phyloP scores from a whole-genome alignment of 2,113 vertebrate genomes.

The Clarias batrachus region DNA sequence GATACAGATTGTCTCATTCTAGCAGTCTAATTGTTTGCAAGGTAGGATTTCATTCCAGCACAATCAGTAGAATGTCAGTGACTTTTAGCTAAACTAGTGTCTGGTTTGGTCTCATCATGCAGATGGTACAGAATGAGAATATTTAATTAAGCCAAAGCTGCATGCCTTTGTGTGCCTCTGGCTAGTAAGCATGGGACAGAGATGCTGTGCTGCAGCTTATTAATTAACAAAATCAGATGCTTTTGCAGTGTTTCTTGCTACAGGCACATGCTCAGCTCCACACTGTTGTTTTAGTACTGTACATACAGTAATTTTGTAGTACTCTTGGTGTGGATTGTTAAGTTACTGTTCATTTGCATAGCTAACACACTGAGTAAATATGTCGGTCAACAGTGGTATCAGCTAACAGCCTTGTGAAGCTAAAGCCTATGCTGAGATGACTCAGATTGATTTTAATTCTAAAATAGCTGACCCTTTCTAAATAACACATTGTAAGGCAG shows the following conservation, averaged over 20 bases:
- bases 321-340: constrained; percentile 7
- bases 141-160: constrained; percentile 11
- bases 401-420: neutral
- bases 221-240: constrained; percentile 16
- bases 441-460: neutral
- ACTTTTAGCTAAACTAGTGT: neutral
- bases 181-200: constrained; percentile 27
- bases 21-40: neutral
- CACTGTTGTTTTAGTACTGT: neutral
- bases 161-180: constrained; percentile 23
- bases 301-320: neutral
- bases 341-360: constrained; percentile 43
- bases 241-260: constrained; percentile 30
- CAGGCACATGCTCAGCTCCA: constrained; percentile 11
- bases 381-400: neutral
- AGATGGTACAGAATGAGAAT: neutral
- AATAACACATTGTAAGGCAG: neutral
- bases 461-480: neutral
- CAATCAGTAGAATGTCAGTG: neutral
- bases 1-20: neutral
- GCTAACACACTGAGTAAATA: constrained; percentile 27
- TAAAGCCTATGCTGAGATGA: neutral
- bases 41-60: neutral
- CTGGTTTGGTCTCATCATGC: constrained; percentile 4
- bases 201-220: constrained; percentile 38